Conservation (phyloP, 2,797 vertebrate species). For the Carduelis carduelis region DNA sequence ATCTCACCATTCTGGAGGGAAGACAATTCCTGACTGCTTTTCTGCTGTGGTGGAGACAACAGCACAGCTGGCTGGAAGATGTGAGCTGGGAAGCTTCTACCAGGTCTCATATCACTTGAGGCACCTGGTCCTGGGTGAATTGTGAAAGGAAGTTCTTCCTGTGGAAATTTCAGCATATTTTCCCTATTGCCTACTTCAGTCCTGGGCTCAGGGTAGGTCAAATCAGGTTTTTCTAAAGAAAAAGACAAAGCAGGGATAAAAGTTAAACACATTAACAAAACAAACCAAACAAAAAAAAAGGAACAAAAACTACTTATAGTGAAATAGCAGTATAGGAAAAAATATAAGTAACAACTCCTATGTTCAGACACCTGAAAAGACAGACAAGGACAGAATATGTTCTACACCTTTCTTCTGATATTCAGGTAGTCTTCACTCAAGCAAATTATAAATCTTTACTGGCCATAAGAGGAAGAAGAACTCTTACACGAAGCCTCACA, state of each 20-base stretch:
- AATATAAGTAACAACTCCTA: neutral
- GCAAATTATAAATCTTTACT: neutral
- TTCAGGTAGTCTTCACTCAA: neutral
- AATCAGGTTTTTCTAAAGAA: constrained; percentile 33
- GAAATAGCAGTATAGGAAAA: neutral
- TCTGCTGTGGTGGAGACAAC: constrained; percentile 86
- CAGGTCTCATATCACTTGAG: neutral
- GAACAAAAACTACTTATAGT: neutral
- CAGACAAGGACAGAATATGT: neutral
- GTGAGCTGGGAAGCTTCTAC: constrained; percentile 22
- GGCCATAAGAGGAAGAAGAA: neutral
- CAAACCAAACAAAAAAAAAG: neutral
- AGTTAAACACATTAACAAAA: neutral
- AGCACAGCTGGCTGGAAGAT: constrained; percentile 80
- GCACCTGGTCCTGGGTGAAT: neutral
- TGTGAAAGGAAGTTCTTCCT: constrained; percentile 37
- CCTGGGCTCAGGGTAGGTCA: neutral
- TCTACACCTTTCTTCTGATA: neutral
- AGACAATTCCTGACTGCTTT: constrained; percentile 64
- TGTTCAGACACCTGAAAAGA: neutral
- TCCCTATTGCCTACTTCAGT: constrained; percentile 19
- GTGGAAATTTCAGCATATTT: constrained; percentile 20
- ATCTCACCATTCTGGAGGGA: constrained; percentile 62
- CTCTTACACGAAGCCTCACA: neutral
- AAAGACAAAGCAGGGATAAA: neutral